Conservation (phyloP, 2,888 invertebrate genomes). For the Tachystola acroxantha region DNA sequence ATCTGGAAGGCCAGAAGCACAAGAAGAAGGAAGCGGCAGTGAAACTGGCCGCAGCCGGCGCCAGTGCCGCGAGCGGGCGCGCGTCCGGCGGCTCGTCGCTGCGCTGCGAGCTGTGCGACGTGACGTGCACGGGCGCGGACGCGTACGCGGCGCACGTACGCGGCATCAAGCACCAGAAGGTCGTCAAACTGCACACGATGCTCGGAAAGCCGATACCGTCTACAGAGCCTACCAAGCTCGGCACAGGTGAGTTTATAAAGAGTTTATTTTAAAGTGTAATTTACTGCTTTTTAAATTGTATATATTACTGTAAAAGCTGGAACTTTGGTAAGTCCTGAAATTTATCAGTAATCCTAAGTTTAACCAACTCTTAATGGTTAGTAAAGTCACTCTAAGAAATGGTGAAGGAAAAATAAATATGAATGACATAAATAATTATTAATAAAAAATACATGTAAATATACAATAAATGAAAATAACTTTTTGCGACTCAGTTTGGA, state of each 20-base stretch:
- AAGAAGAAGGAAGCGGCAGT: slow-evolving; percentile 94
- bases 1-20: slow-evolving; percentile 98
- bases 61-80: slow-evolving; percentile 39
- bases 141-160: slow-evolving; percentile 99
- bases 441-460: no score
- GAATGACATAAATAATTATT: no score
- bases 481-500: no score
- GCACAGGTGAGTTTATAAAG: slow-evolving; percentile 18
- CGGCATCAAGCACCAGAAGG: slow-evolving; percentile 98
- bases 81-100: slow-evolving; percentile 74
- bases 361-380: no score
- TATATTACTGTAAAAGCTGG: no score
- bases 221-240: slow-evolving; percentile 93
- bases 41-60: slow-evolving; percentile 79
- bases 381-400: no score
- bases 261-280: no score
- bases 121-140: slow-evolving; percentile 98
- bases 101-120: slow-evolving; percentile 98
- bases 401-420: no score
- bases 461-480: no score
- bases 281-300: no score
- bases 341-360: no score
- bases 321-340: no score
- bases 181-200: slow-evolving; percentile 96
- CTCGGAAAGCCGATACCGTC: slow-evolving; percentile 98